phyloP scores from a whole-genome alignment of 2,888 invertebrate genomes.

The Nemotelus pantherinus region DNA sequence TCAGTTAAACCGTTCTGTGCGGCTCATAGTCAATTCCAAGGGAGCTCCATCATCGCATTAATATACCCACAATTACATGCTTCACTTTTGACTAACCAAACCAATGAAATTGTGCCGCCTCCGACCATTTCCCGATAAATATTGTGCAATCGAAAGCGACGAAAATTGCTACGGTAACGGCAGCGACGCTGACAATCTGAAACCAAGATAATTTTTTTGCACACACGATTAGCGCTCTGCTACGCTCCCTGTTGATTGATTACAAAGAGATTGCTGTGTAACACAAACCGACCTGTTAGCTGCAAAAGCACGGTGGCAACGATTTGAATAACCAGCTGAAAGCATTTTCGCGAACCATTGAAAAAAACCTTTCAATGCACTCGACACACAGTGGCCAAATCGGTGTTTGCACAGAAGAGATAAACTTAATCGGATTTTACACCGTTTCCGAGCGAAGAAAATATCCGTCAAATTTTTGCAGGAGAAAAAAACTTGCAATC shows the following conservation, averaged over 20 bases:
- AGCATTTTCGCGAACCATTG: conserved; percentile 11
- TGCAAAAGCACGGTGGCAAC: background rate
- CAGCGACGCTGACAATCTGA: no score
- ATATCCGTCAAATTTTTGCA: background rate
- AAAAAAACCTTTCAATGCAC: background rate
- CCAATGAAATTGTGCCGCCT: no score
- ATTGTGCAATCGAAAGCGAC: no score
- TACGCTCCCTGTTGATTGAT: background rate
- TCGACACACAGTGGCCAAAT: background rate
- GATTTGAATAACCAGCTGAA: background rate
- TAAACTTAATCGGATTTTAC: conserved; percentile 19
- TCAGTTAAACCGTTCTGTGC: conserved; percentile 26
- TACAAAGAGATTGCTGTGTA: background rate
- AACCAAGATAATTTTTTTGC: no score
- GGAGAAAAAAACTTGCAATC: background rate
- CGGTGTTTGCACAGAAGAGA: background rate
- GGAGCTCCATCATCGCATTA: conserved; percentile 22
- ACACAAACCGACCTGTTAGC: background rate
- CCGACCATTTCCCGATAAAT: no score
- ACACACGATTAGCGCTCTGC: no score
- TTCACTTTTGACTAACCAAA: no score
- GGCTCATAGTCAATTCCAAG: conserved; percentile 11
- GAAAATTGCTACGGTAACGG: no score
- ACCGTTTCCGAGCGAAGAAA: background rate
- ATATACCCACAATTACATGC: background rate